A percentile compares a stretch with the other conserved stretches of the same genome.
Conservation (phyloP, 2,888 invertebrate genomes). For the Pecten maximus region DNA sequence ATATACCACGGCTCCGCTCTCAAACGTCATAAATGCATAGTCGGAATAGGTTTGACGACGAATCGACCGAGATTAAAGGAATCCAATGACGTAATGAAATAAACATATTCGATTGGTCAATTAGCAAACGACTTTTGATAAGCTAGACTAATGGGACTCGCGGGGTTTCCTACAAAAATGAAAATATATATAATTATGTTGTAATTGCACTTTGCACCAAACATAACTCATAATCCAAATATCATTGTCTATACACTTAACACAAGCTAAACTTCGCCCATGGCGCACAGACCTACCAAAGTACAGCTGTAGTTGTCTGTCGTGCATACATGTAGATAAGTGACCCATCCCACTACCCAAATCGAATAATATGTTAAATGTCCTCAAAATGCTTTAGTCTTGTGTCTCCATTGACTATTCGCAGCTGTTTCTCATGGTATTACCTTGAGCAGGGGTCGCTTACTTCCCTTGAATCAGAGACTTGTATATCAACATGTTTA, state of each 20-base stretch:
- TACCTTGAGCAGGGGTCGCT: too few relatives aligned
- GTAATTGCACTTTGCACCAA: neutral
- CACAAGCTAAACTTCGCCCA: neutral
- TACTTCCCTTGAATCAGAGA: too few relatives aligned
- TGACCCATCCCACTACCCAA: too few relatives aligned
- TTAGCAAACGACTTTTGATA: slow-evolving; percentile 13
- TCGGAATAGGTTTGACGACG: neutral
- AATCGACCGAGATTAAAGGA: neutral
- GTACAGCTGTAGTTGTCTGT: too few relatives aligned
- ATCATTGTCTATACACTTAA: neutral
- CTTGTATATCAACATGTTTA: too few relatives aligned
- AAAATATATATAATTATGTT: neutral
- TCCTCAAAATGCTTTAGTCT: too few relatives aligned
- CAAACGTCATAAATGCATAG: neutral
- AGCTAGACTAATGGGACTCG: neutral
- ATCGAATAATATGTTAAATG: too few relatives aligned
- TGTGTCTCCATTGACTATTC: too few relatives aligned
- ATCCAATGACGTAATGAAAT: neutral
- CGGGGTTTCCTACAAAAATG: neutral
- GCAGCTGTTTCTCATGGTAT: too few relatives aligned
- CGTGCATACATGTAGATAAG: too few relatives aligned
- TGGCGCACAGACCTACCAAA: neutral
- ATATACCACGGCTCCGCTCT: neutral
- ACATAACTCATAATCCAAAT: neutral
- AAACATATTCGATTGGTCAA: neutral